These are phyloP conservation scores for Fistularia tabacaria DNA, from an alignment of 2,797 vertebrate species.

Conservation along the genomic window DNA sequence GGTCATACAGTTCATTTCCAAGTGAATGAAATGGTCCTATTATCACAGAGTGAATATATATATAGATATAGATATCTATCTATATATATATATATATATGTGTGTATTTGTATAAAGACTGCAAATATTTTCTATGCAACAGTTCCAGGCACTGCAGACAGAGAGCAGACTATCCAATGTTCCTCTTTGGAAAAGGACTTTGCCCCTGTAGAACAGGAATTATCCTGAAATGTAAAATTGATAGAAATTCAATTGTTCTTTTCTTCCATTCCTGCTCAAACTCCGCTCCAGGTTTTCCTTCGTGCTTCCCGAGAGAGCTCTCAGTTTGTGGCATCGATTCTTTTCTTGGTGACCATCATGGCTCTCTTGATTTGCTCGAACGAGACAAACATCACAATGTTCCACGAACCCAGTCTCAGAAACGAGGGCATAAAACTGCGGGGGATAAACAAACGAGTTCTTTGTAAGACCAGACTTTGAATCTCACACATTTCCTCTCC, in stretches of 20 bases:
- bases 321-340: constrained; percentile 60
- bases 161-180: constrained; percentile 21
- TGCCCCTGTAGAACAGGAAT: constrained; percentile 3
- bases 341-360: constrained; percentile 81
- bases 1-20: no score
- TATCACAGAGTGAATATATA: no score
- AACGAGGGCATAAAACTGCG: constrained; percentile 84
- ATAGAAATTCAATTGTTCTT: constrained; percentile 2
- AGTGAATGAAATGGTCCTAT: no score
- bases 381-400: constrained; percentile 86
- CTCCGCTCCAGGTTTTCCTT: constrained; percentile 5
- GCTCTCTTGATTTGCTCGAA: constrained; percentile 86
- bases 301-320: not conserved
- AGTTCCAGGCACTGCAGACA: constrained; percentile 11
- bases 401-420: constrained; percentile 85
- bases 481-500: not conserved
- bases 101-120: constrained; percentile 26
- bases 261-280: not conserved
- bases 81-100: no score
- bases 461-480: not conserved
- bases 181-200: constrained; percentile 54
- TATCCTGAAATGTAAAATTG: not conserved
- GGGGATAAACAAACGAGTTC: not conserved
- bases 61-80: no score
- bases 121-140: constrained; percentile 3